Evolutionary conservation across 2,888 invertebrate genomes (phyloP).

Genomic region (Macropis europaea): DNA sequence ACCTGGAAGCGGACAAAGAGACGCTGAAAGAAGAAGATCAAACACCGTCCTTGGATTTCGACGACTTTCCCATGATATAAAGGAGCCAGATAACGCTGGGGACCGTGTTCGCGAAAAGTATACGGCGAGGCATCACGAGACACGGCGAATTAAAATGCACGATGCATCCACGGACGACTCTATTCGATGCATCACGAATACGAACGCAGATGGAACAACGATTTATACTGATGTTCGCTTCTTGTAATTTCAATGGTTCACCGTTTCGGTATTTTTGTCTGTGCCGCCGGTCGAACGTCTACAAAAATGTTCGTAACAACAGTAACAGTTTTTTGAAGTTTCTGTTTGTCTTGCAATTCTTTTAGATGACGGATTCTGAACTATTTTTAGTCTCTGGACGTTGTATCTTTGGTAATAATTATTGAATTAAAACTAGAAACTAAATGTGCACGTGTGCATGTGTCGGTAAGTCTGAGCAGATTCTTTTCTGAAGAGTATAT

Average conservation of each 20-base stretch:
- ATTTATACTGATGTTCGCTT: too few relatives aligned
- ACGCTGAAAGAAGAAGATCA: constrained; percentile 15
- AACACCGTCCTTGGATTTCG: constrained; percentile 45
- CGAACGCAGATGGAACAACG: constrained; percentile 34
- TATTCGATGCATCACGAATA: constrained; percentile 66
- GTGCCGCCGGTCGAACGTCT: too few relatives aligned
- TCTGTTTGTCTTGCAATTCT: too few relatives aligned
- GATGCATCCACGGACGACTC: constrained; percentile 61
- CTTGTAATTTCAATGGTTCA: not conserved
- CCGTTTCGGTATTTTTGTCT: not conserved
- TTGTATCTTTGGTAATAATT: too few relatives aligned
- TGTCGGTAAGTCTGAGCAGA: too few relatives aligned
- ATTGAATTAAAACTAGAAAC: too few relatives aligned
- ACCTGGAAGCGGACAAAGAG: constrained; percentile 1
- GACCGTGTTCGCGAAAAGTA: not conserved
- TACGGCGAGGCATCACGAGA: not conserved
- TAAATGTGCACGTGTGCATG: too few relatives aligned
- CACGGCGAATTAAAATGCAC: constrained; percentile 68
- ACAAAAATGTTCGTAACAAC: too few relatives aligned
- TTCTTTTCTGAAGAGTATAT: too few relatives aligned
- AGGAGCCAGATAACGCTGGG: constrained; percentile 23
- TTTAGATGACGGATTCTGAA: too few relatives aligned
- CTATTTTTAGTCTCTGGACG: too few relatives aligned
- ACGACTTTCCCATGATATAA: constrained; percentile 13
- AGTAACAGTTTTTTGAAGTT: too few relatives aligned